A percentile compares a stretch with the other conserved stretches of the same genome.
Conservation (phyloP, 2,888 invertebrate genomes). For the Diadromus collaris region DNA sequence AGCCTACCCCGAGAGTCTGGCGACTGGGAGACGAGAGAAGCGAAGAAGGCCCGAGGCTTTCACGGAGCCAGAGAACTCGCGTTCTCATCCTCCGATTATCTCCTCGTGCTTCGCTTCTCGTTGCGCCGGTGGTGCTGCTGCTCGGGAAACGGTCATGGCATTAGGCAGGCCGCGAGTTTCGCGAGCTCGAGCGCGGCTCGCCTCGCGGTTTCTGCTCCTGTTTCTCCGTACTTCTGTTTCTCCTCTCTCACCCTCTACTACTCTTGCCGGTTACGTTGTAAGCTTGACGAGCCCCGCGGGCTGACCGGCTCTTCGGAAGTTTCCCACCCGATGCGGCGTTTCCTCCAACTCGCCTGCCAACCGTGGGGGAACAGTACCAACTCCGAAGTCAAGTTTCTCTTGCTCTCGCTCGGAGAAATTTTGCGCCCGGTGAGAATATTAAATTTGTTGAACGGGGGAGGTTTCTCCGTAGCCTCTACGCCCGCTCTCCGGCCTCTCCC, state of each 20-base stretch:
- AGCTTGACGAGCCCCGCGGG: constrained; percentile 78
- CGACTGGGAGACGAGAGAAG: constrained; percentile 28
- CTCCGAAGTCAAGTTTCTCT: constrained; percentile 53
- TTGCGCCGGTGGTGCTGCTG: background rate
- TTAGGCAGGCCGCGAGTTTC: constrained; percentile 39
- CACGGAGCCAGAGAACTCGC: background rate
- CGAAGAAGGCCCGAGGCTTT: constrained; percentile 47
- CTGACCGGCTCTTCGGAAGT: constrained; percentile 74
- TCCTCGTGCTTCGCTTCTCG: constrained; percentile 39
- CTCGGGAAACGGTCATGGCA: constrained; percentile 16
- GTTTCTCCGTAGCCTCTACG: constrained; percentile 6
- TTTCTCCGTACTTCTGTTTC: constrained; percentile 33
- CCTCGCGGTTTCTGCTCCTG: constrained; percentile 42
- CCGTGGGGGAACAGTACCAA: constrained; percentile 23
- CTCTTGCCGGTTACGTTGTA: constrained; percentile 56
- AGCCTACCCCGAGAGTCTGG: constrained; percentile 41
- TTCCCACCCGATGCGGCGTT: constrained; percentile 69
- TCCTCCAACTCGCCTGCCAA: constrained; percentile 54
- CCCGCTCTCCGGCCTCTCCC: constrained; percentile 1
- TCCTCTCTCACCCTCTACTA: background rate
- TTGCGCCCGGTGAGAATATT: constrained; percentile 70
- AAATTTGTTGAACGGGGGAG: constrained; percentile 74
- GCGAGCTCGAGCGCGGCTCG: constrained; percentile 27
- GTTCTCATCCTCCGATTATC: constrained; percentile 39
- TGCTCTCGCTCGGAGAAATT: constrained; percentile 61